These are phyloP conservation scores for Mormyrus hasselquistii DNA, from an alignment of 2,797 vertebrate genomes.

Conservation along the genomic window DNA sequence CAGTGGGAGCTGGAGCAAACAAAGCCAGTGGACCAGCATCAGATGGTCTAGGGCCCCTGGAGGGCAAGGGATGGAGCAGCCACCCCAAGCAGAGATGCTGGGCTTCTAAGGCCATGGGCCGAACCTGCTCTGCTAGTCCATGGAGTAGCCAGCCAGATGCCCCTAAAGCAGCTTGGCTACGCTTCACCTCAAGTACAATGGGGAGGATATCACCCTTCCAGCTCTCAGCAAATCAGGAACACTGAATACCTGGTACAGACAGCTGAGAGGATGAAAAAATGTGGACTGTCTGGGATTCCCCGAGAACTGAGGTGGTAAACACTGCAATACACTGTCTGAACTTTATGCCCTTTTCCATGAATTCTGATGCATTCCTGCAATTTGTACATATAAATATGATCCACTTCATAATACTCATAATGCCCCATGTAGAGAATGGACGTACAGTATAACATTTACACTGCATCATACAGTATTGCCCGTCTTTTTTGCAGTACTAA, in stretches of 20 bases:
- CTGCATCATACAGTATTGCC: neutral
- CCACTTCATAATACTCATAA: no score
- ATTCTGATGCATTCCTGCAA: neutral
- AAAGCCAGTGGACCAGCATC: neutral
- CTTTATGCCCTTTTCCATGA: neutral
- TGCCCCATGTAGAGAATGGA: no score
- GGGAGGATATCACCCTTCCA: neutral
- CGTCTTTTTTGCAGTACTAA: neutral
- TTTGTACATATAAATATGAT: neutral
- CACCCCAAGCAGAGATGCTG: neutral
- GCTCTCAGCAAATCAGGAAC: no score
- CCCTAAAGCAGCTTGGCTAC: neutral
- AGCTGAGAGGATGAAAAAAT: no score
- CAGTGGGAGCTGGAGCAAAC: neutral
- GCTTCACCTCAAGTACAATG: neutral
- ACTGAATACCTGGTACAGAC: no score
- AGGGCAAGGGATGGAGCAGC: neutral
- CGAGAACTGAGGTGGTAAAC: no score
- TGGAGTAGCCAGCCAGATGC: neutral
- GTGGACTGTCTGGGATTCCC: no score
- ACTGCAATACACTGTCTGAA: neutral
- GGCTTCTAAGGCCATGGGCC: neutral
- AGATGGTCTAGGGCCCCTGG: neutral
- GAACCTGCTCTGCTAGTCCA: neutral
- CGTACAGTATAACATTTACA: neutral